These are phyloP conservation scores for Enoplosus armatus DNA, from an alignment of 2,797 vertebrate species.

Conservation along the genomic window DNA sequence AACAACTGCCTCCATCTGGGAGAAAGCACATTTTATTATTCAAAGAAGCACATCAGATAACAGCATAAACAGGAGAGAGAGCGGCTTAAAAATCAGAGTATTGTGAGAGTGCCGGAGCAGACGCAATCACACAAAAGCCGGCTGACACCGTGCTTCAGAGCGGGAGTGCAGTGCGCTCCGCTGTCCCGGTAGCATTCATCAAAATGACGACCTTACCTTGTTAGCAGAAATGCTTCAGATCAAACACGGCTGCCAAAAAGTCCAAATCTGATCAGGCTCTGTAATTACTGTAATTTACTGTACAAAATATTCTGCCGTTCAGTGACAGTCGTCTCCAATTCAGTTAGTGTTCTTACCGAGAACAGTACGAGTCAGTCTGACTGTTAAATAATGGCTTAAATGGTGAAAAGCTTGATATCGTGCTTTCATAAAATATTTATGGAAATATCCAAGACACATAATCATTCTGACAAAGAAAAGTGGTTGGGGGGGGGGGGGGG, in stretches of 20 bases:
- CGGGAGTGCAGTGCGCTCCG: neutral
- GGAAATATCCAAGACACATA: neutral
- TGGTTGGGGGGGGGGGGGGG: no score
- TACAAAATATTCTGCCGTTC: neutral
- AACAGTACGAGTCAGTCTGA: neutral
- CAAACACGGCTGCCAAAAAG: neutral
- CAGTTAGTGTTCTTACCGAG: neutral
- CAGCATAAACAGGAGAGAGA: neutral
- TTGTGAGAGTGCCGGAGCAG: neutral
- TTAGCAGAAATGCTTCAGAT: neutral
- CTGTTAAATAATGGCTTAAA: neutral
- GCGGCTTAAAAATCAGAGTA: neutral
- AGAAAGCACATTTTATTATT: neutral
- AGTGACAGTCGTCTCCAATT: no score
- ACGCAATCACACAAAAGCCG: conserved; percentile 3
- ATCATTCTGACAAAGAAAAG: neutral
- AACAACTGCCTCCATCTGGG: neutral
- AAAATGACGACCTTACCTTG: conserved; percentile 5
- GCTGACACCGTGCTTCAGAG: neutral
- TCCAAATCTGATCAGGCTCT: neutral
- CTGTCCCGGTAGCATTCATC: neutral
- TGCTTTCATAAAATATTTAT: neutral
- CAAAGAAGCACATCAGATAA: conserved; percentile 2
- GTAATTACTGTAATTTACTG: neutral
- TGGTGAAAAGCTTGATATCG: neutral